Percentiles rank a stretch among this genome's conserved stretches.
phyloP scores from a whole-genome alignment of 2,113 vertebrate species.

The Apus apus region DNA sequence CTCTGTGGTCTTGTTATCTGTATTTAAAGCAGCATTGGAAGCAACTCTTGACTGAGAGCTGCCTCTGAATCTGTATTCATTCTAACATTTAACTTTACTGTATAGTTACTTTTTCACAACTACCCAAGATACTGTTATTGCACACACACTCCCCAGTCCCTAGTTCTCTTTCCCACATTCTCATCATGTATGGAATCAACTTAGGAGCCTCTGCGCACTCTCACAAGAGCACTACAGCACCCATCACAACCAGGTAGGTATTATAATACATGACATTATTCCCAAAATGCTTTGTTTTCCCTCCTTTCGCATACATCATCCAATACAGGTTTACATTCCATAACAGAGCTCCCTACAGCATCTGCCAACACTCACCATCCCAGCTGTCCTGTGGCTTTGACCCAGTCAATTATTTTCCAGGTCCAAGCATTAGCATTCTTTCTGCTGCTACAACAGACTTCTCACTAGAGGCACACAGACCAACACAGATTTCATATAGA shows the following conservation, averaged over 20 bases:
- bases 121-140: neutral
- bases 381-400: neutral
- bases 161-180: neutral
- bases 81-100: neutral
- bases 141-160: neutral
- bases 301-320: neutral
- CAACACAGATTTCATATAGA: neutral
- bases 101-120: neutral
- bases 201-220: fast-evolving
- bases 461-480: neutral
- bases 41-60: neutral
- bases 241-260: neutral
- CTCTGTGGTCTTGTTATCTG: neutral
- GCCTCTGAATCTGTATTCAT: neutral
- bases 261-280: neutral
- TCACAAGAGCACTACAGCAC: neutral
- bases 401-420: neutral
- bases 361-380: neutral
- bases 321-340: fast-evolving
- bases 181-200: neutral
- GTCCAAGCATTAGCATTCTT: neutral
- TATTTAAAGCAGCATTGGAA: neutral
- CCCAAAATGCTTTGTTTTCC: neutral
- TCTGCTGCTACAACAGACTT: neutral
- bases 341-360: neutral